A percentile compares a stretch with the other conserved stretches of the same genome.
Evolutionary conservation across 2,888 invertebrate species (phyloP).

Genomic region (Therioaphis trifolii): DNA sequence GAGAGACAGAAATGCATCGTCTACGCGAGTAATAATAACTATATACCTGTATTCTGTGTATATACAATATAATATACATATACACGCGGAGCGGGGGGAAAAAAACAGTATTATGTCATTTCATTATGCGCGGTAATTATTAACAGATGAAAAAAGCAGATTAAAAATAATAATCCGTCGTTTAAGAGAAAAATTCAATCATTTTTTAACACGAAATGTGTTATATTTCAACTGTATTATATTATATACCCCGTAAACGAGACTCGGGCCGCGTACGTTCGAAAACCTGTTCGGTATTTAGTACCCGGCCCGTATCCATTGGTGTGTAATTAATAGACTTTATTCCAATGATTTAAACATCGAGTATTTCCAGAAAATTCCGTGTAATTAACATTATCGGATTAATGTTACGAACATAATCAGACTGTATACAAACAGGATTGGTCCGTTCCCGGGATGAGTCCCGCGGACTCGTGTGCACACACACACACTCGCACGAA

Average conservation of each 20-base stretch:
- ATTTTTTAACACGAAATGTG: slow-evolving; percentile 52
- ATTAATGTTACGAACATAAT: slow-evolving; percentile 51
- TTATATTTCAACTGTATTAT: background rate
- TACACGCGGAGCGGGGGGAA: background rate
- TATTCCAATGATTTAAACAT: slow-evolving; percentile 52
- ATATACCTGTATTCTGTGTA: too few relatives aligned
- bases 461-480: slow-evolving; percentile 3
- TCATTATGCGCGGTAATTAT: slow-evolving; percentile 21
- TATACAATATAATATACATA: background rate
- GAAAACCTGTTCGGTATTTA: slow-evolving; percentile 48
- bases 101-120: slow-evolving; percentile 37
- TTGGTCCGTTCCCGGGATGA: background rate
- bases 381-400: slow-evolving; percentile 57
- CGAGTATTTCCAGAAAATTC: slow-evolving; percentile 49
- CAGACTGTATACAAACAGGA: slow-evolving; percentile 24
- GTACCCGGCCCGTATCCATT: slow-evolving; percentile 15
- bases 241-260: slow-evolving; percentile 27
- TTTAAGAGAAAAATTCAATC: slow-evolving; percentile 37
- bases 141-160: slow-evolving; percentile 43
- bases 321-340: slow-evolving; percentile 56
- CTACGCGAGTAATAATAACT: background rate
- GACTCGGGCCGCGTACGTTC: background rate
- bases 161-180: slow-evolving; percentile 42
- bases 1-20: background rate
- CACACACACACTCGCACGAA: too few relatives aligned